Evolutionary conservation across 1,140 invertebrate species (phyloP), one percentile per base, ranked within the genome.

Genomic region (Aphidius ervi): DNA sequence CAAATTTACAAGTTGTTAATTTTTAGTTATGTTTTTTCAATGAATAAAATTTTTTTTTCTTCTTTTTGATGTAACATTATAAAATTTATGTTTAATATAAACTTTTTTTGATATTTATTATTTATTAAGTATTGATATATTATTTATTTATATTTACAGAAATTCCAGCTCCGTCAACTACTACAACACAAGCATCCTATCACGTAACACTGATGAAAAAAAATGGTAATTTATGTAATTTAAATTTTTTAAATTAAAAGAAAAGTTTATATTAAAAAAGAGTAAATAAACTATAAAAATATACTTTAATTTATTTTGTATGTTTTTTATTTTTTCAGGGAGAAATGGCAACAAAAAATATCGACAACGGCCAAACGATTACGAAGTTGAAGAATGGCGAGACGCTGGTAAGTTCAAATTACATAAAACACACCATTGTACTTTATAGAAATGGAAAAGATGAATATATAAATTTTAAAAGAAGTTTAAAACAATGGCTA

Each of bases 121-220:
- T 31, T 31, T 31, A 31, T 31, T 1, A 31, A 31, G 23, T 31
- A 31, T 31, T 31, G 23, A 31, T 31, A 31, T 3, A 31, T 4
- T 31, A 31, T 31, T 31, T 31, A 40, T 61, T 64, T 3, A 50
- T 66, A 69, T 63, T 75, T 71, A 55, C 78, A 88, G 87, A 88
- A 82, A 87, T 88, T 70, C 85, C 86, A 45, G 85, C 86, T n/a
- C 86, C 87, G 23, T 86, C 86, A 8, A 87, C 86, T 5, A 84
- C 85, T 43, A 85, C 85, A 37, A 86, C 85, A 3, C 81, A 80
- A 20, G 65, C 77, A 39, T 81, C 82, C 9, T 78, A 79, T 66
- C 77, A 75, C 48, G 72, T 70, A 10, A 76, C 76, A 9, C 67
- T 70, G 9, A 63, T 68, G 46, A 75, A 69, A 52, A 75, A 73